Evolutionary conservation across 64 coral and sea anemone genomes (phyloP).

Genomic region (Platygyra sinensis): DNA sequence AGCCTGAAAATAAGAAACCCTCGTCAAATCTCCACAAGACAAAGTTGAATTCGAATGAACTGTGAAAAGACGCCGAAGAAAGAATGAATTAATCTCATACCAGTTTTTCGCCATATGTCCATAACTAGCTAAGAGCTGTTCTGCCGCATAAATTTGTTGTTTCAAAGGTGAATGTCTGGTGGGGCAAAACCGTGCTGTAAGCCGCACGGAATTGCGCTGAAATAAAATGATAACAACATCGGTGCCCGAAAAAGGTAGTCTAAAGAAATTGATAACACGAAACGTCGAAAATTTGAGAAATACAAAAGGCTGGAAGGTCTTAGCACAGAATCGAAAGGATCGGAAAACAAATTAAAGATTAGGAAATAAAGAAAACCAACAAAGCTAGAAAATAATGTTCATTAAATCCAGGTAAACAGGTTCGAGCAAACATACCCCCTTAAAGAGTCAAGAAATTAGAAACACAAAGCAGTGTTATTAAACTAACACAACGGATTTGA

Average conservation of each 20-base stretch:
- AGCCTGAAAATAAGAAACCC: no score
- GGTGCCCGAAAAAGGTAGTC: not conserved
- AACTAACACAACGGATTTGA: conserved; percentile 47
- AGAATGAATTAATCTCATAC: not conserved
- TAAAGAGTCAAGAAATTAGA: conserved; percentile 82
- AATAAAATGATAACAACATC: not conserved
- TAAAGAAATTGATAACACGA: not conserved
- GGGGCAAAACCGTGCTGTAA: not conserved
- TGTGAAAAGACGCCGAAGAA: not conserved
- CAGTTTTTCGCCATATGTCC: not conserved
- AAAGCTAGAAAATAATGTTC: not conserved
- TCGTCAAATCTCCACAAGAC: no score
- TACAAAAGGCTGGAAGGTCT: not conserved
- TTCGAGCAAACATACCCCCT: conserved; percentile 81
- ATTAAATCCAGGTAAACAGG: conserved; percentile 46
- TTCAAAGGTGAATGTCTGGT: not conserved
- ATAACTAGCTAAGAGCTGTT: not conserved
- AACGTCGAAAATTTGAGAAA: not conserved
- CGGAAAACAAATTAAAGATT: conserved; percentile 20
- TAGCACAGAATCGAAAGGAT: not conserved
- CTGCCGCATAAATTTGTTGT: not conserved
- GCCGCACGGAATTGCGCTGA: not conserved
- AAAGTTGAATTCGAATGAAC: not conserved
- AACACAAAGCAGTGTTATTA: conserved; percentile 78
- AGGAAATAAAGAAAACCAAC: conserved; percentile 7